phyloP scores from a whole-genome alignment of 92 coral and sea anemone genomes.

The Blastomussa wellsi region DNA sequence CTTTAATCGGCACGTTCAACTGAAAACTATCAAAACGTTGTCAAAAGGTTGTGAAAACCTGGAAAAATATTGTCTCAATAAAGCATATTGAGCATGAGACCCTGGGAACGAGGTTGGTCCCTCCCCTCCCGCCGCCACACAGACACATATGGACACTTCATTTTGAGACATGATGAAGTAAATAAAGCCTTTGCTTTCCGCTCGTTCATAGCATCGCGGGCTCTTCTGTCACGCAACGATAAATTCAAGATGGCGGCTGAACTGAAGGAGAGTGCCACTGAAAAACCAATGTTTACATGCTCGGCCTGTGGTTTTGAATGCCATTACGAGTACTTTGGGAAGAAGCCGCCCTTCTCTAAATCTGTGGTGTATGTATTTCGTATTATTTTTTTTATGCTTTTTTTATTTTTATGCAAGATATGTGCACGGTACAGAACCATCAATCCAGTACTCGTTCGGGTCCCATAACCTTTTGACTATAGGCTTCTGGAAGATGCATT shows the following conservation, averaged over 20 bases:
- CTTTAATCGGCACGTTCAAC: too few species aligned
- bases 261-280: neutral
- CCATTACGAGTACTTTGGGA: constrained; percentile 87
- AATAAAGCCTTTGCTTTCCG: neutral
- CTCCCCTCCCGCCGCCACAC: constrained; percentile 7
- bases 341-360: constrained; percentile 77
- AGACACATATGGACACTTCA: neutral
- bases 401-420: neutral
- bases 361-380: constrained; percentile 72
- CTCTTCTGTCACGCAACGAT: neutral
- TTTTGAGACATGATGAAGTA: neutral
- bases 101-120: too few species aligned
- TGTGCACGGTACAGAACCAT: too few species aligned
- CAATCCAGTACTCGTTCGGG: too few species aligned
- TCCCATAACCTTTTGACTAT: neutral
- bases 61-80: too few species aligned
- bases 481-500: constrained; percentile 90
- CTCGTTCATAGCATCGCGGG: constrained; percentile 5
- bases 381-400: neutral
- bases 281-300: constrained; percentile 60
- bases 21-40: too few species aligned
- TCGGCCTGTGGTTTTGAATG: constrained; percentile 76
- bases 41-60: too few species aligned
- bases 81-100: too few species aligned
- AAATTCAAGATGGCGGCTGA: constrained; percentile 39